phyloP scores from a whole-genome alignment of 1,140 invertebrate genomes.

The Polypedilum vanderplanki region DNA sequence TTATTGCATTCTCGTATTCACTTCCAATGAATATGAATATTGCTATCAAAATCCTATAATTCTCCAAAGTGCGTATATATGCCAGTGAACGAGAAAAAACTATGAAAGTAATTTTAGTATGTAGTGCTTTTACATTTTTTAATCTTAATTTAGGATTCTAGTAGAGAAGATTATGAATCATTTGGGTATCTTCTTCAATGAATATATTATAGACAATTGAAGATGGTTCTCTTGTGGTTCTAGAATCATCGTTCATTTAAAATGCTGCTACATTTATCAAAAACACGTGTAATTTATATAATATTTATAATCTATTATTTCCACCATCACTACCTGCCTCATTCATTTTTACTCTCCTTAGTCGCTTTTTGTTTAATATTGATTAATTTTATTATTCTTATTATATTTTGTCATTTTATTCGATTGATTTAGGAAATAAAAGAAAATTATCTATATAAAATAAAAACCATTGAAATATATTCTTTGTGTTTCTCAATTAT shows the following conservation, averaged over 20 bases:
- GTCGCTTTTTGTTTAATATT: background rate
- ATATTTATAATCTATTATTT: background rate
- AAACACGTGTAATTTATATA: background rate
- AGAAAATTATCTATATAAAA: background rate
- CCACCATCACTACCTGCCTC: background rate
- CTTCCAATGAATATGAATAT: too few relatives aligned
- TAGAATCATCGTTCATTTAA: slow-evolving; percentile 1
- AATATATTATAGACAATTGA: background rate
- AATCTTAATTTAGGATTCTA: background rate
- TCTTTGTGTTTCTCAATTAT: slow-evolving; percentile 13
- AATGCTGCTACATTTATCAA: slow-evolving; percentile 8
- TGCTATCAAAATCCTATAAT: too few relatives aligned
- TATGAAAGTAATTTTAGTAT: slow-evolving; percentile 7
- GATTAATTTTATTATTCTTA: background rate
- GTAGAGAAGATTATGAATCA: background rate
- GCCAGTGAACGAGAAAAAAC: slow-evolving; percentile 1
- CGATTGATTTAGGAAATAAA: background rate
- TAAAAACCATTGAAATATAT: background rate
- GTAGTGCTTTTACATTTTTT: slow-evolving; percentile 8
- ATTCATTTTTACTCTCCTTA: background rate
- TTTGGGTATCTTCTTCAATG: background rate
- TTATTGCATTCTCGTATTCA: too few relatives aligned
- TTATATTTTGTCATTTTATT: slow-evolving; percentile 14
- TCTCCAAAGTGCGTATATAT: background rate
- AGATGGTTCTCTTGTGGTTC: background rate